Base-by-base conservation (phyloP, 2,113 vertebrate genomes). In the Bucco capensis region DNA sequence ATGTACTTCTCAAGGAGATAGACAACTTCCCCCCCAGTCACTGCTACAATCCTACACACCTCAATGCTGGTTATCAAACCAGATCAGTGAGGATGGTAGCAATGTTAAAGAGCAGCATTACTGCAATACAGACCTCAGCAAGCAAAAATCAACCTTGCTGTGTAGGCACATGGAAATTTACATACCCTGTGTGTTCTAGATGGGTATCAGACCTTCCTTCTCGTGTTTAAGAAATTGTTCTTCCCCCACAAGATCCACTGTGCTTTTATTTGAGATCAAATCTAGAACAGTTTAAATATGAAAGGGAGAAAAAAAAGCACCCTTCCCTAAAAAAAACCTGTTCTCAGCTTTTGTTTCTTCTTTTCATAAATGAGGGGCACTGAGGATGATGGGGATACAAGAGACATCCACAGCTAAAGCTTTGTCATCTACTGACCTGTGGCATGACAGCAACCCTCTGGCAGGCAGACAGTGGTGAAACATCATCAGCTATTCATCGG, bases 21-120 rank as follows among this genome's bases (percentile, higher is more conserved):
- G 65, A 10, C 1, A 35, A 14, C 5, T 22, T 17, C 6, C 2
- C 0, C 1, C 5, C 3, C 3, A 14, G 0, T 14, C 21, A 33
- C 2, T 1, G n/a, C 53, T 81, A 30, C 23, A 71, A 16, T 17
- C 38, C 49, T 21, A 38, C 13, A 10, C 6, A 22, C 22, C 40
- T 51, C 31, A 50, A 7, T 1, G 1, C 22, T 42, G 46, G 66
- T 65, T 27, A 75, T 16, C 27, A 40, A 23, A 30, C 2, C 4
- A 37, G 12, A 37, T 8, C 23, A 35, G 14, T 2, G 28, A 44
- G 8, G 35, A 28, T 3, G 19, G 23, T 37, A 57, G 28, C 14
- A 49, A 31, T 58, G 35, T 51, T 19, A 2, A 81, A 58, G 27
- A 47, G 33, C 1, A 6, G 30, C 16, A 7, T 14, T 37, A 31